A percentile compares a stretch with the other conserved stretches of the same genome.
These are phyloP conservation scores for Ibidorhyncha struthersii DNA, from an alignment of 2,113 vertebrate species.

Conservation along the genomic window DNA sequence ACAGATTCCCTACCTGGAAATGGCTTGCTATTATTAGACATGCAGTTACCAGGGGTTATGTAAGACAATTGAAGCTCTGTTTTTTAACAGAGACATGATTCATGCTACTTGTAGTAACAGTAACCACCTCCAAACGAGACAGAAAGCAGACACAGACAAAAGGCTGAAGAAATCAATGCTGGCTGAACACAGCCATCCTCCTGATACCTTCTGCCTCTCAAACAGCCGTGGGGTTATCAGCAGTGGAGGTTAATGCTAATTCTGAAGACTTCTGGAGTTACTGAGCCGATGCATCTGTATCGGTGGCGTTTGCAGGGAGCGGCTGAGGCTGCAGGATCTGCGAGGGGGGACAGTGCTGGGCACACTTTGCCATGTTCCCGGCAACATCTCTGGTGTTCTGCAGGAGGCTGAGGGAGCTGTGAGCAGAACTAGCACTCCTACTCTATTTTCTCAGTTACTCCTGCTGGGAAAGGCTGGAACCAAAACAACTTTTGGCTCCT, in stretches of 20 bases:
- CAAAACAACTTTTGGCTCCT: conserved; percentile 58
- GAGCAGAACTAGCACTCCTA: conserved; percentile 37
- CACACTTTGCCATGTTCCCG: neutral
- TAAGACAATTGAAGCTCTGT: conserved; percentile 82
- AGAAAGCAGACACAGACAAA: conserved; percentile 80
- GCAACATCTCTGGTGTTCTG: neutral
- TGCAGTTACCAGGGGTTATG: conserved; percentile 77
- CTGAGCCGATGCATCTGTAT: neutral
- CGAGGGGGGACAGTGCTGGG: neutral
- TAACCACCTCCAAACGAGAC: conserved; percentile 78
- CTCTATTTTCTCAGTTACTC: conserved; percentile 51
- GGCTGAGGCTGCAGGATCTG: neutral
- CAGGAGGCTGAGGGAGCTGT: conserved; percentile 16
- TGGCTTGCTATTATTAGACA: conserved; percentile 80
- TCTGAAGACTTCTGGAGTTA: conserved; percentile 44
- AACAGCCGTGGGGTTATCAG: conserved; percentile 60
- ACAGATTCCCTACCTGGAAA: conserved; percentile 81
- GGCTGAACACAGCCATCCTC: conserved; percentile 67
- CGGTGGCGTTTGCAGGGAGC: neutral
- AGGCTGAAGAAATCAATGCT: conserved; percentile 78
- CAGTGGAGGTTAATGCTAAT: conserved; percentile 57
- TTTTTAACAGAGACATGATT: conserved; percentile 82
- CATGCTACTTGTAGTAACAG: conserved; percentile 82
- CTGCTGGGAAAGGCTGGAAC: conserved; percentile 54
- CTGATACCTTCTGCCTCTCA: conserved; percentile 69